Conservation (phyloP, 2,113 vertebrate genomes). For the Crotalus helleri region DNA sequence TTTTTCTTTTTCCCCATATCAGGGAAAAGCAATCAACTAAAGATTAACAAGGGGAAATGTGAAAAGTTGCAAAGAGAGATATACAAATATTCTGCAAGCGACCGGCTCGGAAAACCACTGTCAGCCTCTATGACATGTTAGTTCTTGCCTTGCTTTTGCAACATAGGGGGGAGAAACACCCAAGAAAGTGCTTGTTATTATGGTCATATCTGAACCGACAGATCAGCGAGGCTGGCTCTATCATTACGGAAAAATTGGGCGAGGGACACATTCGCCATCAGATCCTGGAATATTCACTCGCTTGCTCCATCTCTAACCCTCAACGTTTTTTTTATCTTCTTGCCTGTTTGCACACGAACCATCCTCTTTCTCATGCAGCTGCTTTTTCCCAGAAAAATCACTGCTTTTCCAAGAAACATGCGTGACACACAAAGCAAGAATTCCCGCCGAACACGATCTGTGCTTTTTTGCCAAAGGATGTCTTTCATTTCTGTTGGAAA, state of each 20-base stretch:
- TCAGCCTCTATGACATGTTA: neutral
- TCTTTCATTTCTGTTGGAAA: neutral
- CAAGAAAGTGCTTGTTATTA: neutral
- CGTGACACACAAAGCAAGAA: fast-evolving
- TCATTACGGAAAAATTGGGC: neutral
- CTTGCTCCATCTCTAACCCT: neutral
- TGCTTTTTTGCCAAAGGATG: neutral
- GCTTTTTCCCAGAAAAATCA: neutral
- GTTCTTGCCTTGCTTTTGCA: neutral
- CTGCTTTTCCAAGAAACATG: neutral
- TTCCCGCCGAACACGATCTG: neutral
- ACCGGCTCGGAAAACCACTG: neutral
- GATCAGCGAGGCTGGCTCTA: neutral
- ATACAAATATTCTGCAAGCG: neutral
- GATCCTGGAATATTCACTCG: neutral
- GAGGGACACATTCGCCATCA: neutral
- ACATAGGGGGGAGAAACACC: neutral
- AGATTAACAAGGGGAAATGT: neutral
- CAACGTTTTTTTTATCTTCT: neutral
- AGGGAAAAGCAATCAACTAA: neutral
- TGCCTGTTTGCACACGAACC: neutral
- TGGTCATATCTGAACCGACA: neutral
- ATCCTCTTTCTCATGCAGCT: neutral
- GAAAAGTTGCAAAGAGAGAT: neutral
- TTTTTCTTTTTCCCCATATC: neutral